phyloP scores from a whole-genome alignment of 2,113 vertebrate genomes.

The Chrysemys picta region DNA sequence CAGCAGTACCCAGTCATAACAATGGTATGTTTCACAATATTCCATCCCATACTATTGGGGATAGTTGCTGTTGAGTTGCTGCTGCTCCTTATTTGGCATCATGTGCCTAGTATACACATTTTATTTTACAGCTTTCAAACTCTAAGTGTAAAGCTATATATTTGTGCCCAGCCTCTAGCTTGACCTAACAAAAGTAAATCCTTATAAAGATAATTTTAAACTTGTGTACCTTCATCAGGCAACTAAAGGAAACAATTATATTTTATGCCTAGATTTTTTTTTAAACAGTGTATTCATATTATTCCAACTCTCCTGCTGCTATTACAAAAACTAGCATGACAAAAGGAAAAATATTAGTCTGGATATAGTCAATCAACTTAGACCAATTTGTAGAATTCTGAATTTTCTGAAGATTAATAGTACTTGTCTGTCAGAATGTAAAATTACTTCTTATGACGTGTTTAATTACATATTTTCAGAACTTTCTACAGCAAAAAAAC shows the following conservation, averaged over 20 bases:
- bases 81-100: neutral
- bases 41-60: neutral
- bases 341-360: constrained; percentile 31
- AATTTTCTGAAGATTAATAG: constrained; percentile 47
- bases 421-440: constrained; percentile 42
- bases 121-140: neutral
- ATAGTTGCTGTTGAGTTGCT: neutral
- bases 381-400: constrained; percentile 20
- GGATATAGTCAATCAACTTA: constrained; percentile 17
- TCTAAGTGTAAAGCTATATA: neutral
- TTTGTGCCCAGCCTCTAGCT: neutral
- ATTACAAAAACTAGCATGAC: neutral
- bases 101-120: neutral
- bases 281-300: constrained; percentile 1
- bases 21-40: neutral
- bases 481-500: constrained; percentile 68
- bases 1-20: neutral
- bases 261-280: neutral
- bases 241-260: neutral
- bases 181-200: constrained; percentile 3
- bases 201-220: neutral
- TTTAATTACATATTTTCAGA: constrained; percentile 73
- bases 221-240: neutral
- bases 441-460: constrained; percentile 29
- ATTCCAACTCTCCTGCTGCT: constrained; percentile 1